A percentile compares a stretch with the other conserved stretches of the same genome.
phyloP scores from a whole-genome alignment of 1,140 invertebrate genomes.

The Rhyacophila brunnea region DNA sequence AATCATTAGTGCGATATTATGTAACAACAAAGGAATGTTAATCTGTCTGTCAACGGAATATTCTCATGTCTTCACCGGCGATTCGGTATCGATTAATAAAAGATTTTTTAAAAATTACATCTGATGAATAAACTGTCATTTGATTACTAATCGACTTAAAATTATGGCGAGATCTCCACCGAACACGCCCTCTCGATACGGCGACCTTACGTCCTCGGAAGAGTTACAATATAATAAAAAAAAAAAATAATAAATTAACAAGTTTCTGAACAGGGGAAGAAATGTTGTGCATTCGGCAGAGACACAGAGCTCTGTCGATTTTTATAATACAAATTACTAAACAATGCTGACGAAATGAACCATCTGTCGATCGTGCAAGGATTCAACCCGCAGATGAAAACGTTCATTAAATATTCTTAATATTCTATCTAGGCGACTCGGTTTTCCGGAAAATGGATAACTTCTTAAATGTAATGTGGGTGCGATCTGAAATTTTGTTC shows the following conservation, averaged over 20 bases:
- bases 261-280: slow-evolving; percentile 27
- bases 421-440: slow-evolving; percentile 12
- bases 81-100: not conserved
- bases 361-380: not conserved
- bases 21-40: slow-evolving; percentile 33
- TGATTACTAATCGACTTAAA: slow-evolving; percentile 14
- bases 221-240: slow-evolving; percentile 21
- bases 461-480: slow-evolving; percentile 15
- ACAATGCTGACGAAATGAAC: not conserved
- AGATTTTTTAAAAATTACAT: not conserved
- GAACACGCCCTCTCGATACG: not conserved
- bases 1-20: slow-evolving; percentile 29
- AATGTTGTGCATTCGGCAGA: slow-evolving; percentile 17
- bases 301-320: not conserved
- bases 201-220: slow-evolving; percentile 10
- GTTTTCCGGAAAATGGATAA: slow-evolving; percentile 18
- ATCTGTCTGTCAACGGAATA: not conserved
- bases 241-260: slow-evolving; percentile 23
- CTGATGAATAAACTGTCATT: not conserved
- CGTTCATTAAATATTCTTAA: not conserved
- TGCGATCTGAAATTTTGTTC: slow-evolving; percentile 51
- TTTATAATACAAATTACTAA: slow-evolving; percentile 1
- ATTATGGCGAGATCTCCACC: slow-evolving; percentile 25
- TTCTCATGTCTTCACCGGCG: not conserved
- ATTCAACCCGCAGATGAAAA: not conserved